phyloP scores from a whole-genome alignment of 2,888 invertebrate genomes.

The Alcis repandata region DNA sequence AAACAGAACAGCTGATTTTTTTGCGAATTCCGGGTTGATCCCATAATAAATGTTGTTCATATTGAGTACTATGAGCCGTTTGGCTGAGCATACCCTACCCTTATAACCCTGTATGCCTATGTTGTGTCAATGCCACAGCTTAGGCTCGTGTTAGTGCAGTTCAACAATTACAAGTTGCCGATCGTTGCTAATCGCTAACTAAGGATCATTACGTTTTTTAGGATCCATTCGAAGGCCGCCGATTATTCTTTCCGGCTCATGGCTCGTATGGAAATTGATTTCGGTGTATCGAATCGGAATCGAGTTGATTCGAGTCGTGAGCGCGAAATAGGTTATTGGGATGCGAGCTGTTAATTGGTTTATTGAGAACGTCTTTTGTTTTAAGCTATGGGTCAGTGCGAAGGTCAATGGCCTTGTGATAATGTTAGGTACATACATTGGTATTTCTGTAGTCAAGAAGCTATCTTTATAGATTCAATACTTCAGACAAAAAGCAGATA shows the following conservation, averaged over 20 bases:
- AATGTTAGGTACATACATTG: no score
- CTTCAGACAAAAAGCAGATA: no score
- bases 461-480: no score
- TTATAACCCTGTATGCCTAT: no score
- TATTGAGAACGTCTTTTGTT: slow-evolving; percentile 24
- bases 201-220: slow-evolving; percentile 45
- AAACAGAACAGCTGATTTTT: no score
- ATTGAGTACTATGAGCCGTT: no score
- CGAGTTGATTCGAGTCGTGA: slow-evolving; percentile 42
- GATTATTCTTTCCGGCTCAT: slow-evolving; percentile 55
- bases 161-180: slow-evolving; percentile 29
- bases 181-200: slow-evolving; percentile 40
- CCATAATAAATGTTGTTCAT: no score
- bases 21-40: no score
- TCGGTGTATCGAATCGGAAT: slow-evolving; percentile 47
- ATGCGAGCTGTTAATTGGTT: slow-evolving; percentile 23
- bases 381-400: not conserved
- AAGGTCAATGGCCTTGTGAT: not conserved
- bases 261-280: slow-evolving; percentile 53
- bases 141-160: slow-evolving; percentile 20
- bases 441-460: not conserved
- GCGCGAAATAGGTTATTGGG: slow-evolving; percentile 48
- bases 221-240: slow-evolving; percentile 53
- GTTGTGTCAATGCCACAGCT: slow-evolving; percentile 28
- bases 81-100: no score